phyloP scores from a whole-genome alignment of 1,140 invertebrate genomes.

The Polypedilum pembai region DNA sequence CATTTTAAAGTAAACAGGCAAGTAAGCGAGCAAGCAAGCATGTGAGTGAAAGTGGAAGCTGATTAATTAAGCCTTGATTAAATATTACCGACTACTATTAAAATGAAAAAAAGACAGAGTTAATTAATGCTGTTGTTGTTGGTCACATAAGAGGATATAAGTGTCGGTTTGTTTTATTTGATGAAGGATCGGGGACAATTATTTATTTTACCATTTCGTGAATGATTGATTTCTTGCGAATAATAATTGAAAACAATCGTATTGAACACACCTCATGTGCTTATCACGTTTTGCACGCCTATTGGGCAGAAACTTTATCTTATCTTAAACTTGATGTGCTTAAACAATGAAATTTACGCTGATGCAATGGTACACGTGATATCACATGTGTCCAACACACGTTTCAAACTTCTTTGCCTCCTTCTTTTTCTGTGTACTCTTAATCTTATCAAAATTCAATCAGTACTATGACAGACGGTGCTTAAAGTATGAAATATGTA shows the following conservation, averaged over 20 bases:
- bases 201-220: neutral
- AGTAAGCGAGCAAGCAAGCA: neutral
- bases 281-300: too few species aligned
- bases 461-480: neutral
- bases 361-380: neutral
- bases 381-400: neutral
- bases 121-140: neutral
- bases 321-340: too few species aligned
- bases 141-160: constrained; percentile 1
- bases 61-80: constrained; percentile 5
- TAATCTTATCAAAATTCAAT: neutral
- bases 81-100: neutral
- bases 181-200: neutral
- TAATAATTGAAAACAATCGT: too few species aligned
- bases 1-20: neutral
- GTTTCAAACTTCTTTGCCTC: neutral
- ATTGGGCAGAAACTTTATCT: too few species aligned
- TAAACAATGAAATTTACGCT: neutral
- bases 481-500: neutral
- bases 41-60: constrained; percentile 10
- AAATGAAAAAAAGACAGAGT: neutral
- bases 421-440: neutral
- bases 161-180: constrained; percentile 10
- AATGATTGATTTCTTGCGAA: neutral
- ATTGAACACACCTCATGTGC: too few species aligned